Base-by-base conservation (phyloP, 1,140 invertebrate genomes). In the Zaprionus kolodkinae region DNA sequence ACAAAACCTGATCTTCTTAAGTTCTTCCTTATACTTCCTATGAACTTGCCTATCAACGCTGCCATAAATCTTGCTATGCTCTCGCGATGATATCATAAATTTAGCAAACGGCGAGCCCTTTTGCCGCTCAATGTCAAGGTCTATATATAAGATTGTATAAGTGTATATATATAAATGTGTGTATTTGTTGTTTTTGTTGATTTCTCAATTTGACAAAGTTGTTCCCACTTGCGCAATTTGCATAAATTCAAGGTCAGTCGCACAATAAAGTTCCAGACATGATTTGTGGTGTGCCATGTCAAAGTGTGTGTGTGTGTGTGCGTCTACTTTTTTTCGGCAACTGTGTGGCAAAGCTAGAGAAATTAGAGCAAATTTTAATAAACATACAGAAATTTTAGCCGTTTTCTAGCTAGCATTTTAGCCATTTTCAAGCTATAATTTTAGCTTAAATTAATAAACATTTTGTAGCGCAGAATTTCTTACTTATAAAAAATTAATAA, bases 171-270 rank as follows among this genome's bases (percentile, higher is more conserved):
- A 59, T 36, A 13, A 45, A 10, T 50, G n/a, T 33, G 10, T 17
- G 33, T 63, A 48, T 68, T 15, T 56, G 35, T 56, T 74, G 15
- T 67, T 71, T 56, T 70, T 48, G 68, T 69, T 59, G 62, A 72
- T 69, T 66, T 80, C 71, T 84, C 79, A 84, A 84, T 88, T 85
- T 84, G 81, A 81, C 78, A 88, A 89, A 89, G 77, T 84, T 84
- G 76, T 88, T 88, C 77, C 68, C 83, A 88, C 84, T 87, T 87
- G 86, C 77, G 78, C 85, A 85, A 88, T 88, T 88, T 85, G 80
- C 84, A 88, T 88, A 88, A 88, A 88, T 84, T 89, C 85, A 88
- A 89, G 85, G 84, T 88, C 84, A 76, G 63, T 62, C 60, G 48
- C 69, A 88, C 80, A 87, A 87, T 87, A 83, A 88, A 88, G 70